phyloP scores from a whole-genome alignment of 92 coral and sea anemone species.

The Plumapathes pennacea region DNA sequence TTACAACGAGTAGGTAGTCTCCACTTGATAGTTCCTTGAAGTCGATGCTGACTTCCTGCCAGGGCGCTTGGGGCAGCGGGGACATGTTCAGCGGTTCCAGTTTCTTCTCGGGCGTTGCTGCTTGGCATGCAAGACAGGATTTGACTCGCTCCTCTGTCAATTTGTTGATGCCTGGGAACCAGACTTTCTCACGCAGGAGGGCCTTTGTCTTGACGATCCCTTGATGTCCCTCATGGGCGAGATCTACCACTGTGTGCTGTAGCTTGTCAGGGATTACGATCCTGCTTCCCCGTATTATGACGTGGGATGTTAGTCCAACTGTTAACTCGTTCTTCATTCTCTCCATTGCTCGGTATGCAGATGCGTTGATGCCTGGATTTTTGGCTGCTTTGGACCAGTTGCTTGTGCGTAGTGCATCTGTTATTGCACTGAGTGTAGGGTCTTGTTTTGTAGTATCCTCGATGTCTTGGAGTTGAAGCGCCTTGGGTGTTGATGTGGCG shows the following conservation, averaged over 20 bases:
- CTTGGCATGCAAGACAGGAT: constrained; percentile 26
- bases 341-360: constrained; percentile 16
- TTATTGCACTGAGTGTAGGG: constrained; percentile 30
- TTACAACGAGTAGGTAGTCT: constrained; percentile 30
- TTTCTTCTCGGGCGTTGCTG: constrained; percentile 28
- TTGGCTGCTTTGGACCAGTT: constrained; percentile 37
- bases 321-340: constrained; percentile 49
- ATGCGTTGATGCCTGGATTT: constrained; percentile 1
- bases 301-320: constrained; percentile 8
- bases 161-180: constrained; percentile 63
- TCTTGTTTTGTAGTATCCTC: constrained; percentile 40
- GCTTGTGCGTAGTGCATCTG: constrained; percentile 39
- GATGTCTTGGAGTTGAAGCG: constrained; percentile 33
- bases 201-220: constrained; percentile 54
- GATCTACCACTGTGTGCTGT: constrained; percentile 33
- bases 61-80: constrained; percentile 48
- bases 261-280: constrained; percentile 44
- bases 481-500: constrained; percentile 43
- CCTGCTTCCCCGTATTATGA: constrained; percentile 49
- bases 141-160: constrained; percentile 45
- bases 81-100: constrained; percentile 66
- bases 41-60: constrained; percentile 54
- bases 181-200: constrained; percentile 48
- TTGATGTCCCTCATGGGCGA: constrained; percentile 59
- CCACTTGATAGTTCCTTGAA: constrained; percentile 26